phyloP scores from a whole-genome alignment of 2,888 invertebrate species.

The Fragum fragum region DNA sequence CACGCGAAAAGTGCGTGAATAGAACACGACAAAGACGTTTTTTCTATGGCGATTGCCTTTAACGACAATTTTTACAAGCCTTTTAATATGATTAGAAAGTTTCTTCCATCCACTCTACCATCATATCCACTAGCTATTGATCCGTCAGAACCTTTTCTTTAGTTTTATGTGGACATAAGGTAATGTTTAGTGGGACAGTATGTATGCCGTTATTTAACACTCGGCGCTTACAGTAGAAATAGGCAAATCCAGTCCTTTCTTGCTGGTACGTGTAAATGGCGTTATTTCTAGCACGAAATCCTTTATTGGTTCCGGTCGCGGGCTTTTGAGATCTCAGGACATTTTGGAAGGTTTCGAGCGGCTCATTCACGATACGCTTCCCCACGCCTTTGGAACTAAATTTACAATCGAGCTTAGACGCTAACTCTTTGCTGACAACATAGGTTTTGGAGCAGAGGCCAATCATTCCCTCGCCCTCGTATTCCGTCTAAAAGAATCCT shows the following conservation, averaged over 20 bases:
- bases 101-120: not conserved
- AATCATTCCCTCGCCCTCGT: constrained; percentile 32
- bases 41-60: no score
- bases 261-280: constrained; percentile 36
- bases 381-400: constrained; percentile 45
- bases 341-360: constrained; percentile 16
- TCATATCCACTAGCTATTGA: not conserved
- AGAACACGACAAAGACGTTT: no score
- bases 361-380: constrained; percentile 29
- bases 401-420: constrained; percentile 11
- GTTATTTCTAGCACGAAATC: constrained; percentile 43
- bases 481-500: constrained; percentile 38
- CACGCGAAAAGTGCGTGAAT: no score
- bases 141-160: not conserved
- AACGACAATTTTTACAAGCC: no score
- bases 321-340: constrained; percentile 14
- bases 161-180: constrained; percentile 34
- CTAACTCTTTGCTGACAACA: no score
- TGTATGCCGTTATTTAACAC: constrained; percentile 43
- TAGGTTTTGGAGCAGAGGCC: not conserved
- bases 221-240: constrained; percentile 44
- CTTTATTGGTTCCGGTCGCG: constrained; percentile 15
- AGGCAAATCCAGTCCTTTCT: constrained; percentile 31
- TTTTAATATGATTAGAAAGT: no score
- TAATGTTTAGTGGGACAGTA: constrained; percentile 35